Evolutionary conservation across 1,140 invertebrate species (phyloP).

Genomic region (Cephus cinctus): DNA sequence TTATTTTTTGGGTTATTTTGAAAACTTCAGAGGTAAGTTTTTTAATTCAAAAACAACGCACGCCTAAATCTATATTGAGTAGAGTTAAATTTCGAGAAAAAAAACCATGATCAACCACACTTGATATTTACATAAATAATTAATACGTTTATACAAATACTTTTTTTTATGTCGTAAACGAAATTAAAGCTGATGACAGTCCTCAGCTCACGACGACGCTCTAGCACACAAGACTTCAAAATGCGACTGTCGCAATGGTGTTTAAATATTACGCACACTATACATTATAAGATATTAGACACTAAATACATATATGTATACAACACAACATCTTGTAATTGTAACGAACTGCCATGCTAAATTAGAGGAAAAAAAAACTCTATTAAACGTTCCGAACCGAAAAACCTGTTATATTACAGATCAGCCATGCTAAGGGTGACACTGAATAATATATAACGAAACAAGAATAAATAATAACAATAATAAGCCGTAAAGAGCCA

Average conservation of each 20-base stretch:
- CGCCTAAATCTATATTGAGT: no score
- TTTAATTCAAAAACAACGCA: no score
- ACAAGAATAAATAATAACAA: slow-evolving; percentile 47
- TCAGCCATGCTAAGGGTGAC: slow-evolving; percentile 52
- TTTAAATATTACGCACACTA: slow-evolving; percentile 9
- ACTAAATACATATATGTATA: slow-evolving; percentile 21
- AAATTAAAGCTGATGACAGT: no score
- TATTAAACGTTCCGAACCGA: slow-evolving; percentile 37
- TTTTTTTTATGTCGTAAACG: no score
- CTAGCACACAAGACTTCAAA: slow-evolving; percentile 5
- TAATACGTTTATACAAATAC: no score
- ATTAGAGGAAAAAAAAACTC: slow-evolving; percentile 37
- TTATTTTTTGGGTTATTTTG: no score
- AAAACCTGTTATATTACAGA: slow-evolving; percentile 28
- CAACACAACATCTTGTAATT: slow-evolving; percentile 19
- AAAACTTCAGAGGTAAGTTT: no score
- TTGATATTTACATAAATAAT: no score
- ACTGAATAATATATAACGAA: slow-evolving; percentile 38
- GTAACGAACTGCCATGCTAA: slow-evolving; percentile 46
- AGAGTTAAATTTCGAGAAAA: no score
- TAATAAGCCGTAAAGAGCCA: slow-evolving; percentile 58
- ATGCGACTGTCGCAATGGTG: slow-evolving; percentile 2
- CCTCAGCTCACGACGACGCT: no score
- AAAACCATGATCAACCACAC: no score
- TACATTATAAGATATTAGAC: slow-evolving; percentile 1